Conservation (phyloP, 2,888 invertebrate species). For the Drosophila crucigera region DNA sequence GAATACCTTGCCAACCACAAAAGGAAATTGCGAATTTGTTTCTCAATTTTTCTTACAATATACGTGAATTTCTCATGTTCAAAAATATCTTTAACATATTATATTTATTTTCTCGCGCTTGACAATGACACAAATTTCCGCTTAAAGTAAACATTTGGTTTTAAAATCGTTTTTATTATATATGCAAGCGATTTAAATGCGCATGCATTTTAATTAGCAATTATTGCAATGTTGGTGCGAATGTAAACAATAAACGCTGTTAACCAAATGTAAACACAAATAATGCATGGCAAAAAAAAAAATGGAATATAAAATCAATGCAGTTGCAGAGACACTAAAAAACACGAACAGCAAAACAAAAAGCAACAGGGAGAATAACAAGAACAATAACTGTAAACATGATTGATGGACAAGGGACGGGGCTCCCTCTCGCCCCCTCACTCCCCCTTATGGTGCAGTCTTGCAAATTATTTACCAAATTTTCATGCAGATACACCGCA, state of each 20-base stretch:
- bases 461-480: constrained; percentile 78
- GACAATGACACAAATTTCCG: neutral
- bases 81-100: neutral
- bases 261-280: constrained; percentile 68
- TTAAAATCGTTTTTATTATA: constrained; percentile 10
- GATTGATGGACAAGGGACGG: constrained; percentile 39
- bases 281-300: constrained; percentile 44
- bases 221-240: constrained; percentile 45
- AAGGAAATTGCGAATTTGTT: neutral
- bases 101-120: neutral
- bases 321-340: constrained; percentile 65
- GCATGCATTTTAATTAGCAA: constrained; percentile 53
- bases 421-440: neutral
- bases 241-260: constrained; percentile 46
- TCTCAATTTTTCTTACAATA: neutral
- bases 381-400: constrained; percentile 47
- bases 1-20: neutral
- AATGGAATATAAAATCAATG: constrained; percentile 63
- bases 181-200: constrained; percentile 32
- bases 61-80: neutral
- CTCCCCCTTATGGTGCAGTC: neutral
- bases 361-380: constrained; percentile 29
- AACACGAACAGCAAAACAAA: constrained; percentile 44
- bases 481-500: constrained; percentile 77
- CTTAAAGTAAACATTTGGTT: neutral